Evolutionary conservation across 2,888 invertebrate genomes (phyloP).

Genomic region (Neoascia interrupta): DNA sequence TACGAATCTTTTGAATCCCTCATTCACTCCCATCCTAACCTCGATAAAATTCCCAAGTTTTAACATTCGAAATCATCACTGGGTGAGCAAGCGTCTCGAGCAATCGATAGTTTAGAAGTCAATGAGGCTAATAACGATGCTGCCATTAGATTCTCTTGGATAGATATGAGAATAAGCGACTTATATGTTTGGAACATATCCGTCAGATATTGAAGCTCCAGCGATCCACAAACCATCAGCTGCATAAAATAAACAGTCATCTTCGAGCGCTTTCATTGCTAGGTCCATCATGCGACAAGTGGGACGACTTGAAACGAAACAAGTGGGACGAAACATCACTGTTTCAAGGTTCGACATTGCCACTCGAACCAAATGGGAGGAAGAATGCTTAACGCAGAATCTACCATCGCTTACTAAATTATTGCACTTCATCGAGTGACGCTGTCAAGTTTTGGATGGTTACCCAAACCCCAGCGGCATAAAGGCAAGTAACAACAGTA

Average conservation of each 20-base stretch:
- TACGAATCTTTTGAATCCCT: constrained; percentile 15
- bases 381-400: background rate
- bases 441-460: background rate
- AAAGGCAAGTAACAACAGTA: no score
- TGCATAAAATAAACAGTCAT: no score
- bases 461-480: no score
- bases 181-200: background rate
- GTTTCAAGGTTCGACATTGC: background rate
- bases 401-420: background rate
- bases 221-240: background rate
- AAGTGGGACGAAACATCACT: no score
- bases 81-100: no score
- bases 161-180: background rate
- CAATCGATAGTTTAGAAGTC: background rate
- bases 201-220: constrained; percentile 2
- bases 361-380: constrained; percentile 10
- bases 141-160: constrained; percentile 1
- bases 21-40: constrained; percentile 1
- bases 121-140: background rate
- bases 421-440: background rate
- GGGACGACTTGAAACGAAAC: no score
- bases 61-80: no score
- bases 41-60: no score
- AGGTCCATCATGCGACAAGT: no score
- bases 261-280: no score